phyloP scores from a whole-genome alignment of 1,140 invertebrate genomes.

The Armadillidium nasatum region DNA sequence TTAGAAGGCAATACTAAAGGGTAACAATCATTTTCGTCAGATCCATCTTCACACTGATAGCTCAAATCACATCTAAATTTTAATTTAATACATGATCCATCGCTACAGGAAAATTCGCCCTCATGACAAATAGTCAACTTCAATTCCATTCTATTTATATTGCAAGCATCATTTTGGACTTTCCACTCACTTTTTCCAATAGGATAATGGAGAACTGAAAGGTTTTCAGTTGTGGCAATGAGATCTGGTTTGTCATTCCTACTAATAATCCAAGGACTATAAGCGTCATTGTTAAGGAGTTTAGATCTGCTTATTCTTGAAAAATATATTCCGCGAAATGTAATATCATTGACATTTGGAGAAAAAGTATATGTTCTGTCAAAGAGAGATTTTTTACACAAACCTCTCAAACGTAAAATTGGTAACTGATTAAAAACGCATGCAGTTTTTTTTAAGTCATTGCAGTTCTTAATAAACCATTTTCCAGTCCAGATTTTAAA shows the following conservation, averaged over 20 bases:
- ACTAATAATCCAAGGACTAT: conserved; percentile 19
- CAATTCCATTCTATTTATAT: conserved; percentile 1
- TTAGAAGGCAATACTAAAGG: conserved; percentile 8
- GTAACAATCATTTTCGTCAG: conserved; percentile 64
- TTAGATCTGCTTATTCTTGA: conserved; percentile 14
- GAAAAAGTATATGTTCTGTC: conserved; percentile 24
- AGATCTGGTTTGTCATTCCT: conserved; percentile 20
- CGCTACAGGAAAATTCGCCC: conserved; percentile 50
- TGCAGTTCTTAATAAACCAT: conserved; percentile 24
- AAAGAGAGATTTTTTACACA: conserved; percentile 30
- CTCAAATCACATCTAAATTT: conserved; percentile 58
- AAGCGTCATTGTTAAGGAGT: neutral
- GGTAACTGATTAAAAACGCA: conserved; percentile 16
- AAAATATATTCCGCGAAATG: conserved; percentile 21
- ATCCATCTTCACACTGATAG: conserved; percentile 63
- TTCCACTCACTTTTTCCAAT: conserved; percentile 25
- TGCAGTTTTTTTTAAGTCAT: conserved; percentile 14
- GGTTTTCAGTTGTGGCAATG: conserved; percentile 12
- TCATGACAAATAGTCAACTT: conserved; percentile 26
- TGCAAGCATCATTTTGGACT: conserved; percentile 25
- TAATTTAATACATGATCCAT: conserved; percentile 51
- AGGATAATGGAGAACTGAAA: conserved; percentile 22
- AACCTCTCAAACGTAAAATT: conserved; percentile 25
- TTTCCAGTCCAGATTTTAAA: conserved; percentile 19
- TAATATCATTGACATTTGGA: neutral